These are phyloP conservation scores for Protobothrops mucrosquamatus DNA, from an alignment of 2,113 vertebrate species.

Conservation along the genomic window DNA sequence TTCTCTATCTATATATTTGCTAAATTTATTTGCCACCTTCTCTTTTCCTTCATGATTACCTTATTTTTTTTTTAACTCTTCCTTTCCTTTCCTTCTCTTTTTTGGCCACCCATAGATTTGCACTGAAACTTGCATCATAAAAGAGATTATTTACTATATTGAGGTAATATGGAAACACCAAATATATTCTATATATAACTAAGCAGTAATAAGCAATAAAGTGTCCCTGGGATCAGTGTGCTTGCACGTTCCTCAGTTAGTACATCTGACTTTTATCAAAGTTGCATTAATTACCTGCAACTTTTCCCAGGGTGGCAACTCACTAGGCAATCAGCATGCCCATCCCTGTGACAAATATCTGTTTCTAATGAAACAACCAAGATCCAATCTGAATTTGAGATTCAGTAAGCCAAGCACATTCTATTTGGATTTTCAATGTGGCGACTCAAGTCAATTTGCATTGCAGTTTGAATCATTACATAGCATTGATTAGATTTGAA, in stretches of 20 bases:
- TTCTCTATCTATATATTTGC: slow-evolving; percentile 35
- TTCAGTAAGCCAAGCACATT: neutral
- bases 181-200: neutral
- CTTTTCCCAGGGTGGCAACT: neutral
- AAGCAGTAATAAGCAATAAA: neutral
- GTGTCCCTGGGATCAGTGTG: neutral
- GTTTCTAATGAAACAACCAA: neutral
- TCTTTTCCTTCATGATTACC: slow-evolving; percentile 23
- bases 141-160: neutral
- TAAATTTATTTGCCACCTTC: slow-evolving; percentile 25
- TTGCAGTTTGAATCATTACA: neutral
- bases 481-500: neutral
- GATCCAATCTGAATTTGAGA: neutral
- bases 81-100: neutral
- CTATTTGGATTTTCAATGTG: neutral
- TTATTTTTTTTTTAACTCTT: slow-evolving; percentile 30
- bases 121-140: neutral
- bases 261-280: neutral
- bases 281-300: neutral
- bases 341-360: neutral
- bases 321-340: neutral
- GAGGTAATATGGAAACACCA: neutral
- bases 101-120: slow-evolving; percentile 34
- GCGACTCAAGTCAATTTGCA: neutral
- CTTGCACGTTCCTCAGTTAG: neutral